Evolutionary conservation across 1,140 invertebrate genomes (phyloP).

Genomic region (Propsilocerus akamusi): DNA sequence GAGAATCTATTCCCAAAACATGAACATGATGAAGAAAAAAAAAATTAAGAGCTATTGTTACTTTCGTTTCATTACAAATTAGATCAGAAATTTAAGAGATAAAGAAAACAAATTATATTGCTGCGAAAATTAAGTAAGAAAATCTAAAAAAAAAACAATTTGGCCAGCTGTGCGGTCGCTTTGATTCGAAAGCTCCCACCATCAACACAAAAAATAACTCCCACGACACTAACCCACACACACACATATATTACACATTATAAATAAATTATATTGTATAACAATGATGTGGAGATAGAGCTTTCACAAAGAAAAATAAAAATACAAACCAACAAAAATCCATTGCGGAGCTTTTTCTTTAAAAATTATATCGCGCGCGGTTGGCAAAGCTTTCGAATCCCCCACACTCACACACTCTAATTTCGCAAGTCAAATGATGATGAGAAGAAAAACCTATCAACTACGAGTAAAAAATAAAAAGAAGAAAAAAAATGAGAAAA

Average conservation of each 20-base stretch:
- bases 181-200: neutral
- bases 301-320: neutral
- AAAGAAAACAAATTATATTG: neutral
- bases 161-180: neutral
- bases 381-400: slow-evolving; percentile 1
- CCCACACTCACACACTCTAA: no score
- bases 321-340: neutral
- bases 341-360: neutral
- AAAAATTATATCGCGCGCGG: no score
- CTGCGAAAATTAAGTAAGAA: neutral
- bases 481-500: neutral
- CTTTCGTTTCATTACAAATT: neutral
- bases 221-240: no score
- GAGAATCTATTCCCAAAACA: neutral
- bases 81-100: neutral
- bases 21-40: neutral
- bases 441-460: neutral
- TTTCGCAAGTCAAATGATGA: neutral
- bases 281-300: no score
- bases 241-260: no score
- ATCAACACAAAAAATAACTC: neutral
- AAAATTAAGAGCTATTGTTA: slow-evolving; percentile 5
- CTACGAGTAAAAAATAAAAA: neutral
- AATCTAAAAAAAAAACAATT: neutral
- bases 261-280: no score